Base-by-base conservation (phyloP, 2,888 invertebrate species). In the Drosophila kuntzei region DNA sequence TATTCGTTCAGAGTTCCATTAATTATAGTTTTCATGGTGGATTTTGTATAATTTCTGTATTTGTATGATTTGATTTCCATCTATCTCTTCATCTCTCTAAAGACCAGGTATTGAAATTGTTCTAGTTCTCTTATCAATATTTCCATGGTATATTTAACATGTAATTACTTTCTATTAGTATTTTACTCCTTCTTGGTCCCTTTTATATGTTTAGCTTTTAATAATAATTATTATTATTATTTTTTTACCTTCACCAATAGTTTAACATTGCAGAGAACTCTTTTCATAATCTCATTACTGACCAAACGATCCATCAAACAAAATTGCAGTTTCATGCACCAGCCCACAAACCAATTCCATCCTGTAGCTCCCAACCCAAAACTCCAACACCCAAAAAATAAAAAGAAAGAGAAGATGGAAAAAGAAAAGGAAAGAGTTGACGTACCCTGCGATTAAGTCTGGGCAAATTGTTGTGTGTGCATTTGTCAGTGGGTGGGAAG, bases 391-490 rank as follows among this genome's bases (percentile, higher is more conserved):
- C 46, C 18, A 39, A 58, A 25, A 34, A 49, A 27, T 11, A 14
- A 29, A 44, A 37, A 5, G 12, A 41, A 3, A 22, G 4, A 22
- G 27, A 27, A 27, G 7, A 2, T 7, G 27, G 27, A 7, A 8
- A 27, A 8, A 8, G 27, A 20, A 49, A 32, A 34, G 27, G 41
- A n/a, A 51, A 68, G 27, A 61, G 29, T 22, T 27, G 43, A 50
- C 36, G 20, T 39, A 53, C 51, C 27, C 57, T 18, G 70, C 76
- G 70, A 72, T 75, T 75, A 72, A 71, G 57, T 65, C 77, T 37
- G 70, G 25, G 37, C 76, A 70, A 72, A 75, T 59, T 75, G 72
- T 75, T 71, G 71, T 46, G 63, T 32, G 47, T 64, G 64, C 41
- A 49, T 72, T 62, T 54, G 44, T 41, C 18, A 18, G 12, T 2